Conservation (phyloP, 2,888 invertebrate species). For the Steromphala cineraria region DNA sequence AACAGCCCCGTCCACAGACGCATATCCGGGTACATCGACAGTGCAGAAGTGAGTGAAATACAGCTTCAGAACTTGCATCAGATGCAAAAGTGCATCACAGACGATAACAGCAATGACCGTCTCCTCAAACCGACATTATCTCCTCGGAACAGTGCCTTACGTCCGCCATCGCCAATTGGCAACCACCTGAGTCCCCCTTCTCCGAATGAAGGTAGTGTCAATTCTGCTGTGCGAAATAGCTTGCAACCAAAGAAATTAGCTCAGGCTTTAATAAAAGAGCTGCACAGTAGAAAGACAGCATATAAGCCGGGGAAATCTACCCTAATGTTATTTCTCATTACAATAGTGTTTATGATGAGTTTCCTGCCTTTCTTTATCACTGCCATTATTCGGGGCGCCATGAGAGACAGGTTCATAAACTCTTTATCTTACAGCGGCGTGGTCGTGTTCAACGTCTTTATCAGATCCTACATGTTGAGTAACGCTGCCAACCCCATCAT, state of each 20-base stretch:
- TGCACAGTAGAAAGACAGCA: conserved; percentile 14
- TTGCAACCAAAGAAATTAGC: background rate
- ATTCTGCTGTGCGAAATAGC: no score
- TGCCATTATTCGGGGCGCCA: conserved; percentile 48
- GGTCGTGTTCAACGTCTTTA: conserved; percentile 49
- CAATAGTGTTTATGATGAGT: conserved; percentile 57
- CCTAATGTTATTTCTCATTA: conserved; percentile 59
- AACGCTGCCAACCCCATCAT: conserved; percentile 63
- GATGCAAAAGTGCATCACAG: no score
- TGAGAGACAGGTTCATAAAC: conserved; percentile 34
- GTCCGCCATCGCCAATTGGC: background rate
- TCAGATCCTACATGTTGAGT: conserved; percentile 57
- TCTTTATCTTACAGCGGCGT: conserved; percentile 36
- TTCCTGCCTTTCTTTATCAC: conserved; percentile 62
- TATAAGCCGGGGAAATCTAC: conserved; percentile 52
- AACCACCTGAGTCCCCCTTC: background rate
- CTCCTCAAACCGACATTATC: background rate
- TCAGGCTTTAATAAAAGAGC: conserved; percentile 24
- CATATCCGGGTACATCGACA: background rate
- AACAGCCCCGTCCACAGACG: background rate
- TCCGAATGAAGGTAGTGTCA: no score
- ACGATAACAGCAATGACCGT: no score
- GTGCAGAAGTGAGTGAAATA: background rate
- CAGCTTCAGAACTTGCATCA: no score
- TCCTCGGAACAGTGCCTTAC: background rate